phyloP scores from a whole-genome alignment of 2,113 vertebrate species.

The Tretioscincus oriximinensis region DNA sequence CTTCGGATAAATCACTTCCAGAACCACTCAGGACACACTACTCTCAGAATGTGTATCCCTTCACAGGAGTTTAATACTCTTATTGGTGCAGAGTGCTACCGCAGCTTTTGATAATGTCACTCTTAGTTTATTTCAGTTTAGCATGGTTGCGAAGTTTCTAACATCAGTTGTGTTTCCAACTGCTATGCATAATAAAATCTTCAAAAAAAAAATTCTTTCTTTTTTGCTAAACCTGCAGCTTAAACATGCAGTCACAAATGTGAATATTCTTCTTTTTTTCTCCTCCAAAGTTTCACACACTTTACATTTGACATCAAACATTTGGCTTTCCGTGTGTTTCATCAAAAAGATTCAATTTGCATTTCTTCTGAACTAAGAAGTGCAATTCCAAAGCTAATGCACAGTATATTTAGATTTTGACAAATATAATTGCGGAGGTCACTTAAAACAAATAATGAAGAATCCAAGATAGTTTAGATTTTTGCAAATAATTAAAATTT shows the following conservation, averaged over 20 bases:
- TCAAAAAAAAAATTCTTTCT: background rate
- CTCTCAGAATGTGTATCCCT: no score
- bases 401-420: conserved; percentile 52
- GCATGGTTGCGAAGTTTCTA: conserved; percentile 16
- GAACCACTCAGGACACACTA: no score
- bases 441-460: conserved; percentile 71
- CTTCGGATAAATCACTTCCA: no score
- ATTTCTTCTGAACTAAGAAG: conserved; percentile 44
- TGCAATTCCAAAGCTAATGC: conserved; percentile 52
- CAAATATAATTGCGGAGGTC: conserved; percentile 56
- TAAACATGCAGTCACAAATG: conserved; percentile 17
- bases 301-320: conserved; percentile 46
- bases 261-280: conserved; percentile 23
- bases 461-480: conserved; percentile 78
- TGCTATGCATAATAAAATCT: conserved; percentile 5
- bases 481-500: conserved; percentile 99
- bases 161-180: conserved; percentile 18
- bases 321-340: conserved; percentile 46
- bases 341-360: conserved; percentile 38
- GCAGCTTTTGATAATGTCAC: background rate
- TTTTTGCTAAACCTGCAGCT: conserved; percentile 23
- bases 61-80: no score
- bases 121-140: conserved; percentile 54
- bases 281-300: conserved; percentile 35
- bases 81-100: no score